Conservation (phyloP, 2,113 vertebrate genomes). For the Polypterus bichir region DNA sequence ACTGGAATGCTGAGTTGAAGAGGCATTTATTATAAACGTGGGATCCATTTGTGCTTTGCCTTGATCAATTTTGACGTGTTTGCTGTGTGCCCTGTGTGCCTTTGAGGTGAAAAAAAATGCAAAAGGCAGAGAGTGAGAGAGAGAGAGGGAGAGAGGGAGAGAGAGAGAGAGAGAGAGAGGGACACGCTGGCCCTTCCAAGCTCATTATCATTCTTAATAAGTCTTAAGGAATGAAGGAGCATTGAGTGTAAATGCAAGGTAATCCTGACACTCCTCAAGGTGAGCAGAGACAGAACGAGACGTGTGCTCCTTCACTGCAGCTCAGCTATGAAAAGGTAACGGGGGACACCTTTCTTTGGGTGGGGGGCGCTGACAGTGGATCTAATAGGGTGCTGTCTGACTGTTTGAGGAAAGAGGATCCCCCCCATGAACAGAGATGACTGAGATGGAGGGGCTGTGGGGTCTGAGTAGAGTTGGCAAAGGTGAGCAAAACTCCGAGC, state of each 20-base stretch:
- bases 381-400: no score
- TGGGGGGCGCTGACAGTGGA: not conserved
- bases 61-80: constrained; percentile 57
- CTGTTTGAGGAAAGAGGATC: no score
- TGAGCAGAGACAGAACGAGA: constrained; percentile 88
- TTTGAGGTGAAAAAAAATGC: constrained; percentile 56
- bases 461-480: no score
- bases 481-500: no score
- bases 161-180: constrained; percentile 58
- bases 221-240: constrained; percentile 98
- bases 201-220: constrained; percentile 99
- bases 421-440: no score
- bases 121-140: constrained; percentile 31
- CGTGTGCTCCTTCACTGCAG: constrained; percentile 48
- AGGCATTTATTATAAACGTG: no score
- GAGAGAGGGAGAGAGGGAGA: constrained; percentile 41
- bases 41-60: constrained; percentile 41
- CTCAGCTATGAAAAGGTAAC: constrained; percentile 32
- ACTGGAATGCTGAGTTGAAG: no score
- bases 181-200: constrained; percentile 80
- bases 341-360: not conserved
- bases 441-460: no score
- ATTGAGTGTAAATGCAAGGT: constrained; percentile 95
- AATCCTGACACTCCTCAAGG: constrained; percentile 98
- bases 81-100: constrained; percentile 80